Percentiles rank a stretch among this genome's conserved stretches.
These are phyloP conservation scores for Drosophila neocordata DNA, from an alignment of 1,140 invertebrate species.

Conservation along the genomic window DNA sequence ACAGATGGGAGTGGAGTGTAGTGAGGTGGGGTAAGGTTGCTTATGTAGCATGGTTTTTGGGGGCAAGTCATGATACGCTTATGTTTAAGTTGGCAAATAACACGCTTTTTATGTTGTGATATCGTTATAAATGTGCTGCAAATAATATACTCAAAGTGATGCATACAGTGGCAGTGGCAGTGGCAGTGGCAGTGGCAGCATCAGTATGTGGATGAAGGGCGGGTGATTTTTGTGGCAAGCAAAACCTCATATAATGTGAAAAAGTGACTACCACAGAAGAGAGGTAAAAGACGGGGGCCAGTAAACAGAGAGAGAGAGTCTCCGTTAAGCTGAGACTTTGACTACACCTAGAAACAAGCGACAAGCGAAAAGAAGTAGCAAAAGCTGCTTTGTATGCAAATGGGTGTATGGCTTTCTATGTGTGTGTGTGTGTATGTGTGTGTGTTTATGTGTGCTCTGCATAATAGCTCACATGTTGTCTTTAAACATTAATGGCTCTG, in stretches of 20 bases:
- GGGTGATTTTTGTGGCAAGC: background rate
- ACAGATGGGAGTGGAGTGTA: background rate
- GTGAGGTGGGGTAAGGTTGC: no score
- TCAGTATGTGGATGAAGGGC: background rate
- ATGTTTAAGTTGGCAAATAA: slow-evolving; percentile 29
- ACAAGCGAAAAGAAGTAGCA: background rate
- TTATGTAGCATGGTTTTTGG: background rate
- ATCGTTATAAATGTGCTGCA: slow-evolving; percentile 31
- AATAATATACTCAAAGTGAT: slow-evolving; percentile 29
- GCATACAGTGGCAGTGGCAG: slow-evolving; percentile 7
- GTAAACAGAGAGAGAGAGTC: background rate
- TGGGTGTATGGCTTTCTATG: background rate
- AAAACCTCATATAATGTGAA: background rate
- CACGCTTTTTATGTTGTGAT: slow-evolving; percentile 25
- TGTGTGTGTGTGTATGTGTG: background rate
- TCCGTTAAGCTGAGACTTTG: slow-evolving; percentile 5
- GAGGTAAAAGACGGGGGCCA: background rate
- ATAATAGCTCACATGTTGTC: slow-evolving; percentile 32
- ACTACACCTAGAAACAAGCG: slow-evolving; percentile 1
- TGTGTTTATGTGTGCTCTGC: slow-evolving; percentile 35
- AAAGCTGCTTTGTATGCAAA: slow-evolving; percentile 10
- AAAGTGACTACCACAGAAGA: background rate
- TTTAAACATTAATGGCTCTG: slow-evolving; percentile 53
- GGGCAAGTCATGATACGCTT: slow-evolving; percentile 13
- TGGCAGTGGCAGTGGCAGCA: background rate